Conservation (phyloP, 2,888 invertebrate species). For the Cotesia congregata region DNA sequence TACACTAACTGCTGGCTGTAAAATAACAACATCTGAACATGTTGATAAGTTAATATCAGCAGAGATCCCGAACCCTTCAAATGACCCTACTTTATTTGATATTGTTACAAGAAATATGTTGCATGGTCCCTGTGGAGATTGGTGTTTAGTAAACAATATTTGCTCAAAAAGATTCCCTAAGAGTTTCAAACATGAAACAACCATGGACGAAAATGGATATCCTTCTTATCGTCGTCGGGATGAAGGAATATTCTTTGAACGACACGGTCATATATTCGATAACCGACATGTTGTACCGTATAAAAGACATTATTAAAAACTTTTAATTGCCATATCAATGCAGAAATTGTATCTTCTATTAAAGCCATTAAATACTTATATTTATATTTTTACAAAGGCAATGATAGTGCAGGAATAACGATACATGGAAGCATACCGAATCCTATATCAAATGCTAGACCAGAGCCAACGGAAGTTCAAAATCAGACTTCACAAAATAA, state of each 20-base stretch:
- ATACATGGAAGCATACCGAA: too few species aligned
- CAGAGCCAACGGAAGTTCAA: too few species aligned
- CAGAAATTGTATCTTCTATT: constrained; percentile 51
- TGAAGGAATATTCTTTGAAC: constrained; percentile 42
- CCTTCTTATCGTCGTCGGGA: constrained; percentile 49
- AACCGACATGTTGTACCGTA: constrained; percentile 61
- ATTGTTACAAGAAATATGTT: constrained; percentile 33
- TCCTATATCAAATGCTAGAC: too few species aligned
- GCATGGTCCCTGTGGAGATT: constrained; percentile 59
- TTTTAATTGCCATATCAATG: constrained; percentile 53
- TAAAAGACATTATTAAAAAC: constrained; percentile 46
- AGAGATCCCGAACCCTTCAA: constrained; percentile 60
- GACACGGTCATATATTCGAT: constrained; percentile 48
- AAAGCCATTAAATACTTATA: constrained; percentile 52
- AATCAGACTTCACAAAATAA: too few species aligned
- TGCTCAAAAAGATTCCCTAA: constrained; percentile 56
- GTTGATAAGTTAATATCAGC: constrained; percentile 52
- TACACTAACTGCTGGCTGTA: constrained; percentile 44
- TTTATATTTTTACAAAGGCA: constrained; percentile 53
- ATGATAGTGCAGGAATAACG: constrained; percentile 45
- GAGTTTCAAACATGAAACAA: constrained; percentile 47
- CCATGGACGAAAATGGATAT: constrained; percentile 52
- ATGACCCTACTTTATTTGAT: constrained; percentile 43
- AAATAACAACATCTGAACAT: constrained; percentile 47
- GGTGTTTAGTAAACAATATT: constrained; percentile 46